Percentiles rank a stretch among this genome's conserved stretches.
Conservation (phyloP, 2,888 invertebrate species). For the Reticulitermes lucifugus region DNA sequence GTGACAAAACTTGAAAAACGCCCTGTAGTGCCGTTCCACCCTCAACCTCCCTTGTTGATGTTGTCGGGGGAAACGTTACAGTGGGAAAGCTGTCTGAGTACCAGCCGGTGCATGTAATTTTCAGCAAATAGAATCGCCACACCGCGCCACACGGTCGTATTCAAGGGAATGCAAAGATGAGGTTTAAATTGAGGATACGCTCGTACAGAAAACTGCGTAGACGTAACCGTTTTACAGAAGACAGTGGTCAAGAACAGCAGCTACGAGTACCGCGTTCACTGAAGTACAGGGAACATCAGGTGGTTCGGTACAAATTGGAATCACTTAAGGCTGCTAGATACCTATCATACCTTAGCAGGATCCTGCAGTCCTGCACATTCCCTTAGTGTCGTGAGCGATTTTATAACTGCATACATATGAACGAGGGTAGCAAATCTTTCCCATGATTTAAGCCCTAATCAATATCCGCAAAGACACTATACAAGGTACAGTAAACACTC, state of each 20-base stretch:
- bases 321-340: too few species aligned
- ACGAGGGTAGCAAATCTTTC: too few species aligned
- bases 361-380: too few species aligned
- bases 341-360: too few species aligned
- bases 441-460: too few species aligned
- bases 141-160: neutral
- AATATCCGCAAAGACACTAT: too few species aligned
- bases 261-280: too few species aligned
- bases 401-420: too few species aligned
- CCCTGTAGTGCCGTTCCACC: too few species aligned
- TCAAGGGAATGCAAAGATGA: neutral
- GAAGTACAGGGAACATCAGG: neutral
- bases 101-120: constrained; percentile 1
- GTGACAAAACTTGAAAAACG: too few species aligned
- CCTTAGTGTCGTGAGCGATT: too few species aligned
- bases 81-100: neutral
- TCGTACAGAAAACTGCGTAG: neutral
- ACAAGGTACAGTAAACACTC: too few species aligned
- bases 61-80: neutral
- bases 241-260: neutral
- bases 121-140: neutral
- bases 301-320: neutral
- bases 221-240: neutral
- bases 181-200: neutral
- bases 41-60: neutral